Base-by-base conservation (phyloP, 2,113 vertebrate genomes). In the Genyomyrus donnyi region DNA sequence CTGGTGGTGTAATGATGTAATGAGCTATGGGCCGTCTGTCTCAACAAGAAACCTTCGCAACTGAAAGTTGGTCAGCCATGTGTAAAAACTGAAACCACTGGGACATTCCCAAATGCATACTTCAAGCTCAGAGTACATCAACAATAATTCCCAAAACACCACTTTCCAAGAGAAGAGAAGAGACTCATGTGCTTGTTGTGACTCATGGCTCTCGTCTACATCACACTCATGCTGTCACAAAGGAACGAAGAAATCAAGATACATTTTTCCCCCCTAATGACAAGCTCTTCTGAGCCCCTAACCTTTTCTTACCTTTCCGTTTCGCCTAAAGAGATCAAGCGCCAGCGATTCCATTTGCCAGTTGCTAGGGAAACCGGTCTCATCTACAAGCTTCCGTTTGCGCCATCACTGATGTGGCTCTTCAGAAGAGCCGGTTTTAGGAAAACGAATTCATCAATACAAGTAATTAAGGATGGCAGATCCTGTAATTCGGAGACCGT, bases 331-430 rank as follows among this genome's bases (percentile, higher is more conserved):
- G 85, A 42, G 87, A 89, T 52, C 88, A 42, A 74, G 62, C 45
- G 35, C 45, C 48, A 52, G 27, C 48, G 11, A 91, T 89, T 46
- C 15, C 58, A 89, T 91, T 17, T 83, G 49, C 77, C 50, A 31
- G 90, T 91, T 91, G 85, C 90, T 88, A 90, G 15, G 89, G 91
- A 92, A 93, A 91, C 89, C 85, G 66, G 84, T 91, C 5, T 90
- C 53, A 89, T 86, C 85, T 80, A 89, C 88, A 42, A 89, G 50
- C 74, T 80, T 80, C 56, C 31, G 42, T 50, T 91, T 46, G 53
- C 87, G 21, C 87, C 56, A 88, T 31, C 42, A 88, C 52, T 88
- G 87, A 66, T n/a, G 52, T 66, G 56, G 56, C 17, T 35, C 56
- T 66, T 46, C 35, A 24, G 35, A 62, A 66, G 42, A 88, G 56